Conservation (phyloP, 2,113 vertebrate genomes). For the Butorides virescens region DNA sequence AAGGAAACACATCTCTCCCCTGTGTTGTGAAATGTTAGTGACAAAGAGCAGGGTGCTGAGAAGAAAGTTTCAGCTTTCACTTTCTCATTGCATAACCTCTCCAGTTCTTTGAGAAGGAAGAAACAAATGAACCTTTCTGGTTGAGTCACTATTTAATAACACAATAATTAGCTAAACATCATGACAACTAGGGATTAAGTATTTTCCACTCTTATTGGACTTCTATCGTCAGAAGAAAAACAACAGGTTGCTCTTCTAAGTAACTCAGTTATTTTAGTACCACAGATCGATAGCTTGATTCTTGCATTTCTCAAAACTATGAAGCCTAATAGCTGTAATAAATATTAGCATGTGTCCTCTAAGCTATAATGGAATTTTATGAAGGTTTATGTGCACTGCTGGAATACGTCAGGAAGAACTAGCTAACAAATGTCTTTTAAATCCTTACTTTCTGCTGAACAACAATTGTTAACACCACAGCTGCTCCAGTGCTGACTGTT, state of each 20-base stretch:
- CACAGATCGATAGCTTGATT: constrained; percentile 7
- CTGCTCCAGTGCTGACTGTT: background rate
- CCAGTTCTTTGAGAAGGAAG: background rate
- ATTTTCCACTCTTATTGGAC: constrained; percentile 11
- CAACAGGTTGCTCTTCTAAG: background rate
- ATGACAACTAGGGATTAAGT: constrained; percentile 13
- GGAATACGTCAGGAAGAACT: background rate
- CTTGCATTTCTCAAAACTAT: constrained; percentile 11
- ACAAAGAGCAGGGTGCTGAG: background rate
- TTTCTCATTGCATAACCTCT: background rate
- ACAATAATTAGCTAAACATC: constrained; percentile 14
- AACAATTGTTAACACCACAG: background rate
- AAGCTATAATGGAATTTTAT: background rate
- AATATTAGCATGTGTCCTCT: background rate
- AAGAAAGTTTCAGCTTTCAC: constrained; percentile 11
- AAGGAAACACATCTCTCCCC: background rate
- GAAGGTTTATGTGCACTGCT: background rate
- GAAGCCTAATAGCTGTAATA: constrained; percentile 1
- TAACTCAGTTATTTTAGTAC: constrained; percentile 22
- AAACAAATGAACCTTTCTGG: background rate
- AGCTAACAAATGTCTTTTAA: background rate
- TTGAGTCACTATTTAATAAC: constrained; percentile 40
- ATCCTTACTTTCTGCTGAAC: background rate
- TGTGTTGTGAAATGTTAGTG: background rate
- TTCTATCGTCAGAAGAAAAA: background rate